These are phyloP conservation scores for Nematostella vectensis DNA, from an alignment of 92 coral and sea anemone species.

Conservation along the genomic window DNA sequence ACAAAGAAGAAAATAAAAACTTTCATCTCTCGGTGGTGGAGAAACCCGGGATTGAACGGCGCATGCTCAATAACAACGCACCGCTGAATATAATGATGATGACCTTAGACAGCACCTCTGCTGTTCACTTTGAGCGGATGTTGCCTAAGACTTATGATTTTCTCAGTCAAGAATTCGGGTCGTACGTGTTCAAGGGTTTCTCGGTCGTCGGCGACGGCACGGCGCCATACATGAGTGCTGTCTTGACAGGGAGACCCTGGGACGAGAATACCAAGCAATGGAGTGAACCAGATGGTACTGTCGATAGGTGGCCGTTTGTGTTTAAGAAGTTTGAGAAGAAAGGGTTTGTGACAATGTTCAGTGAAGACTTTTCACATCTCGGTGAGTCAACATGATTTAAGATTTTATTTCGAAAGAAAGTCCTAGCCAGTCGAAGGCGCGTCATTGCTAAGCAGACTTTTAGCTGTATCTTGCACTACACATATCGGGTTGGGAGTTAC, in stretches of 20 bases:
- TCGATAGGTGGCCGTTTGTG: slow-evolving; percentile 21
- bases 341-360: slow-evolving; percentile 14
- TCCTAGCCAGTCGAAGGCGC: too few species aligned
- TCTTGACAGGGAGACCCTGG: slow-evolving; percentile 8
- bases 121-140: slow-evolving; percentile 68
- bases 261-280: neutral
- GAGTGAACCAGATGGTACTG: neutral
- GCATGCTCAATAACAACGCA: slow-evolving; percentile 18
- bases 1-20: neutral
- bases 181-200: slow-evolving; percentile 44
- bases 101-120: slow-evolving; percentile 49
- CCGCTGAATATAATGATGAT: slow-evolving; percentile 52
- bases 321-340: slow-evolving; percentile 5
- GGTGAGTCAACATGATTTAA: too few species aligned
- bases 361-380: slow-evolving; percentile 7
- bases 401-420: too few species aligned
- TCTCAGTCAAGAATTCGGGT: slow-evolving; percentile 34
- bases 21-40: slow-evolving; percentile 54
- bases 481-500: too few species aligned
- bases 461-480: too few species aligned
- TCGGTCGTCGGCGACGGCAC: slow-evolving; percentile 66
- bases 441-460: too few species aligned
- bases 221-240: slow-evolving; percentile 8
- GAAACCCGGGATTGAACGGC: slow-evolving; percentile 29
- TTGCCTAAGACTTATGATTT: slow-evolving; percentile 44